Base-by-base conservation (phyloP, 2,888 invertebrate species). In the Apotomis turbidana region DNA sequence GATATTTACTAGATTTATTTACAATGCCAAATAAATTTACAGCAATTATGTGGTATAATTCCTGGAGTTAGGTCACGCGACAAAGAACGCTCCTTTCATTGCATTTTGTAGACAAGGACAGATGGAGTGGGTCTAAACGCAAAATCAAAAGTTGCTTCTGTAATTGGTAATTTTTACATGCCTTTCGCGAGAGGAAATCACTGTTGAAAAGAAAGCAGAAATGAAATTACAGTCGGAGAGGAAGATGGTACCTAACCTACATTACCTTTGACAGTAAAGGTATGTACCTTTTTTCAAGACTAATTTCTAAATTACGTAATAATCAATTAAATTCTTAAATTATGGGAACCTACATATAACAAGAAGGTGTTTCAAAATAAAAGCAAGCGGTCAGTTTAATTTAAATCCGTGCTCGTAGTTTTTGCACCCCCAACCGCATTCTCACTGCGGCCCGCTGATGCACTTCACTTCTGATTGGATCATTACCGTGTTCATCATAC, bases 401-500 rank as follows among this genome's bases (percentile, higher is more conserved):
- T 91, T 92, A 90, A 92, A 92, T 91, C 87, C 86, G 85, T 83
- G 88, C 87, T 87, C 87, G 85, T 87, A 90, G 90, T 93, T 93
- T 93, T 93, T 93, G 93, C 93, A 92, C 91, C 91, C 91, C 83
- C 89, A 88, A 93, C 93, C 93, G 90, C 93, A 93, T 93, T 93
- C 93, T 93, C 93, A 93, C 92, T 91, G 91, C 90, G 89, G 88
- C 81, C 87, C 85, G 90, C 89, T 90, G 91, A 93, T 92, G 93
- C 91, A 92, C 91, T 92, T 93, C 93, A 93, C 84, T 92, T 93
- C 89, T 93, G 93, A 93, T 93, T 93, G 93, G 93, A 93, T 93
- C 93, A 93, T 93, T 93, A 93, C 93, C 91, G 93, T 92, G 93
- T 92, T 93, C 93, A 93, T 93, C 93, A 93, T 93, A 92, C 91